These are phyloP conservation scores for Columba livia DNA, from an alignment of 2,113 vertebrate genomes.

Conservation along the genomic window DNA sequence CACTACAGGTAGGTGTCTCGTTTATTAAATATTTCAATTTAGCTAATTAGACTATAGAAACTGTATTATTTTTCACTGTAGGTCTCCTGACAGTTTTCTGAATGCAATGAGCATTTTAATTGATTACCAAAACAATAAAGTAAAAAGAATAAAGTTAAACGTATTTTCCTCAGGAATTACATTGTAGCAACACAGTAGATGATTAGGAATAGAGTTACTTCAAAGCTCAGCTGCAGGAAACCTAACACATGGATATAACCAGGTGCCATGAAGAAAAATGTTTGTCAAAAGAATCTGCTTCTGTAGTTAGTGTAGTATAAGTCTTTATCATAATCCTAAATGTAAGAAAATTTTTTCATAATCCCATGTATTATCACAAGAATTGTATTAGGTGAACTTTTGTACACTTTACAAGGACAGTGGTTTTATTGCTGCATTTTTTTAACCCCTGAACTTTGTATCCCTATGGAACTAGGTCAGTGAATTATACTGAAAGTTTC, in stretches of 20 bases:
- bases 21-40: slow-evolving; percentile 79
- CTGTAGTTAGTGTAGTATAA: neutral
- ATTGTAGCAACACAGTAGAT: neutral
- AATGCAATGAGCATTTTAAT: neutral
- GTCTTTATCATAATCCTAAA: neutral
- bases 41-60: slow-evolving; percentile 66
- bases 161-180: neutral
- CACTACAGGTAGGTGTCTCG: slow-evolving; percentile 44
- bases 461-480: neutral
- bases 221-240: neutral
- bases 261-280: neutral
- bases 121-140: neutral
- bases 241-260: neutral
- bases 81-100: neutral
- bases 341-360: neutral
- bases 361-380: neutral
- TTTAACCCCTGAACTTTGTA: neutral
- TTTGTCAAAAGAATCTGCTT: neutral
- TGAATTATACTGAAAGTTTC: neutral
- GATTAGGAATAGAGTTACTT: neutral
- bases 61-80: slow-evolving; percentile 43
- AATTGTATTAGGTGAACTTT: neutral
- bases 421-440: neutral
- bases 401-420: neutral
- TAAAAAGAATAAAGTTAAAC: neutral